Base-by-base conservation (phyloP, 2,888 invertebrate genomes). In the Conus canariensis region DNA sequence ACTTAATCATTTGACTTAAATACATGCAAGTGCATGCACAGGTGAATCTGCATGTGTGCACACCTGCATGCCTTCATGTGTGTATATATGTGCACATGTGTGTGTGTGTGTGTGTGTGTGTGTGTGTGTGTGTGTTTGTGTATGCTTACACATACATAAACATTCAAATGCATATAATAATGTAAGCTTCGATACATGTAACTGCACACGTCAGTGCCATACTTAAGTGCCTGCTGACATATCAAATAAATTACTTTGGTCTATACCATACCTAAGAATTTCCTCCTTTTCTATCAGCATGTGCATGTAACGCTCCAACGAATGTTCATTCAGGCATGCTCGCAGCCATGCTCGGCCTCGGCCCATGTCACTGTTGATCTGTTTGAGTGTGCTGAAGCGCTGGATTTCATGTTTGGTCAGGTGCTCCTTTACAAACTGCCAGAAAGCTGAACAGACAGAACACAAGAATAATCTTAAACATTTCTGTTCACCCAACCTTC, bases 341-440 rank as follows among this genome's bases (percentile, higher is more conserved):
- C 99, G 97, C 60, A 99, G 97, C 97, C 99, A 99, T 58, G 99
- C 98, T 94, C 98, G 97, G 56, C 98, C 98, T 94, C 98, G 97
- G 25, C 98, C 98, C 88, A 97, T 97, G 96, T 98, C 98, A 0
- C 98, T 98, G 96, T 97, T 97, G 85, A 98, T 97, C 77, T 95
- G 92, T 92, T 97, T 97, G 91, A 98, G 96, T 10, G 98, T 97
- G 94, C 97, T 97, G 96, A 98, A 99, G 89, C 99, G 97, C 90
- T 96, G 95, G 30, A 94, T 91, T 88, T 96, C 96, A 93, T 96
- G 98, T 96, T 98, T 97, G 25, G 98, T 99, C 89, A 99, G 96
- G 95, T 98, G 98, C 88, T 96, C 96, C 90, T 95, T 96, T 59
- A 97, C 96, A 94, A 96, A 96, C 92, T 95, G 95, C 97, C 96